phyloP scores from a whole-genome alignment of 2,888 invertebrate species.

The Caenorhabditis sp. region DNA sequence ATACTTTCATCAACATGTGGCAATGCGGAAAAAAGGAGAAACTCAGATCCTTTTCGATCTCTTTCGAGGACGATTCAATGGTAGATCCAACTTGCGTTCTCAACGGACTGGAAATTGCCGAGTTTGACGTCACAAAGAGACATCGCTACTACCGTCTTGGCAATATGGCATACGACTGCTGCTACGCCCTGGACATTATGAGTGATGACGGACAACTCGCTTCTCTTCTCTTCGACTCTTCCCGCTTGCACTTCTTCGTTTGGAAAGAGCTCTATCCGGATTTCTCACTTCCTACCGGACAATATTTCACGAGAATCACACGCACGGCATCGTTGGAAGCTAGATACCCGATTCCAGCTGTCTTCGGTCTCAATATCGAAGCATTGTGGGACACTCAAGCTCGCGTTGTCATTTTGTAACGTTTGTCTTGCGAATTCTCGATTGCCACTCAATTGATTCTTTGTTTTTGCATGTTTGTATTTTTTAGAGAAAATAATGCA shows the following conservation, averaged over 20 bases:
- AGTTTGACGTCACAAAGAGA: not conserved
- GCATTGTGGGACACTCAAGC: too few species aligned
- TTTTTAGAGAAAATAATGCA: too few species aligned
- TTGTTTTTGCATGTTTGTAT: too few species aligned
- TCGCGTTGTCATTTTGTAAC: too few species aligned
- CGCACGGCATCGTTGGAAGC: not conserved
- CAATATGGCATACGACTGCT: not conserved
- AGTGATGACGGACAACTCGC: not conserved
- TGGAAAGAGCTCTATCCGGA: slow-evolving; percentile 1
- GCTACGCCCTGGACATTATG: not conserved
- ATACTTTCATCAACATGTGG: slow-evolving; percentile 5
- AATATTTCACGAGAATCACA: not conserved
- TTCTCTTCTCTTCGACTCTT: not conserved
- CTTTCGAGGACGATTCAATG: not conserved
- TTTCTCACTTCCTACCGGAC: not conserved
- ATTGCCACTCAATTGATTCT: too few species aligned
- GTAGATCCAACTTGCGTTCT: not conserved
- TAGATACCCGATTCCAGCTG: not conserved
- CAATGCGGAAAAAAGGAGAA: not conserved
- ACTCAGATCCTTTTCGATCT: not conserved
- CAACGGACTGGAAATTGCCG: not conserved
- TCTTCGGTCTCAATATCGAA: not conserved
- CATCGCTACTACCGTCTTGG: not conserved
- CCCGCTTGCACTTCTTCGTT: not conserved
- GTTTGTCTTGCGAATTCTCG: too few species aligned